These are phyloP conservation scores for Melanotaenia nigrans DNA, from an alignment of 2,797 vertebrate species.

Conservation along the genomic window DNA sequence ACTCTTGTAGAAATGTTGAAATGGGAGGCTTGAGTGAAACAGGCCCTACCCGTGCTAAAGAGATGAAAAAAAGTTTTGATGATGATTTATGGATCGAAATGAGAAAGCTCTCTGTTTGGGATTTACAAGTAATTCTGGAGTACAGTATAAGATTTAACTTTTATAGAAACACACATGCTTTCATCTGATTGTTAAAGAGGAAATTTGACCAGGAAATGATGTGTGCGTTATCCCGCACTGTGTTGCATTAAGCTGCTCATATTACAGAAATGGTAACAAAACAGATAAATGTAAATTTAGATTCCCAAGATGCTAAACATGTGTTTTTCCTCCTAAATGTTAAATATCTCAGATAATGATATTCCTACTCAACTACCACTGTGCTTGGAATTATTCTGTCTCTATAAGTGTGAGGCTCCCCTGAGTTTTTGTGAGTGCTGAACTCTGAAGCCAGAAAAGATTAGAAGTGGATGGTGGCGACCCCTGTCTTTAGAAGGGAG, in stretches of 20 bases:
- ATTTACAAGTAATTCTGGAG: slow-evolving; percentile 49
- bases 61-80: slow-evolving; percentile 57
- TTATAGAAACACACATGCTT: slow-evolving; percentile 42
- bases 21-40: slow-evolving; percentile 61
- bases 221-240: slow-evolving; percentile 20
- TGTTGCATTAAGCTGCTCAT: slow-evolving; percentile 29
- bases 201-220: slow-evolving; percentile 48
- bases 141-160: slow-evolving; percentile 39
- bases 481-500: slow-evolving; percentile 65
- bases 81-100: slow-evolving; percentile 64
- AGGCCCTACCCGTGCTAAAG: slow-evolving; percentile 46
- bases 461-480: slow-evolving; percentile 68
- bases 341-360: slow-evolving; percentile 75
- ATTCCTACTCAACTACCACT: slow-evolving; percentile 68
- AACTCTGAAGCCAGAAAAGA: slow-evolving; percentile 63
- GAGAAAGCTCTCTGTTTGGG: slow-evolving; percentile 56
- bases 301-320: slow-evolving; percentile 23
- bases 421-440: slow-evolving; percentile 51
- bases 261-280: slow-evolving; percentile 44
- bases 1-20: slow-evolving; percentile 66
- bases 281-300: slow-evolving; percentile 44
- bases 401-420: slow-evolving; percentile 63
- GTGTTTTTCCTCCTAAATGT: slow-evolving; percentile 23
- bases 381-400: slow-evolving; percentile 74
- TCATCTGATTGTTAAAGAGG: slow-evolving; percentile 47